Evolutionary conservation across 2,797 vertebrate species (phyloP), one percentile per base, ranked within the genome.

Genomic region (Phrynocephalus forsythii): DNA sequence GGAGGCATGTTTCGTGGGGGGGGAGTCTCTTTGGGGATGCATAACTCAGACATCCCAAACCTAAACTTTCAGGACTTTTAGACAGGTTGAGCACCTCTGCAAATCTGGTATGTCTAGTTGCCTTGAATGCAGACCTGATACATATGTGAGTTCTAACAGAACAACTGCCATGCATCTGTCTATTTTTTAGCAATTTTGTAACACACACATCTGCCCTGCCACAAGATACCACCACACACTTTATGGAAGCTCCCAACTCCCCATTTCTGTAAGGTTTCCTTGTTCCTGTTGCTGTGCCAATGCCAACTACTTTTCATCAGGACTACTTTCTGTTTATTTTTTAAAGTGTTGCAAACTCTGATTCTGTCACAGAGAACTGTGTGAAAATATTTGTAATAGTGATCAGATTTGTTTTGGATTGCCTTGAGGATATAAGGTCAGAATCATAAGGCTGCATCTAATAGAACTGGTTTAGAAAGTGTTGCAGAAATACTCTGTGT

Each of bases 401-500:
- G 72, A 82, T 87, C 16, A 75, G 3, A 72, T 92, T 63, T 69
- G 50, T 92, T 93, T 92, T 84, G 67, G 85, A 67, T 9, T 73
- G 89, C 44, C 68, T 90, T 92, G 84, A 92, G 85, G 79, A 91
- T 2, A 69, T 8, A 20, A 90, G 92, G 66, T 69, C 38, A 63
- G 24, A 60, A 79, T 79, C 85, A 91, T 71, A 3, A 69, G 2
- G 67, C 87, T 92, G 86, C 0, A 0, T 89, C 90, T 90, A 33
- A 89, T 90, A 89, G 82, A 79, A 2, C 84, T 66, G 28, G 75
- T 93, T 68, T 87, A 78, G 66, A 91, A 93, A 91, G 83, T 60
- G 48, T 88, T 84, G 52, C 33, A 86, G 60, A 86, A 86, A 60
- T 63, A 22, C 30, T 72, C 10, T 73, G 16, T 73, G 1, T 84